Evolutionary conservation across 2,113 vertebrate species (phyloP).

Genomic region (Motacilla alba): DNA sequence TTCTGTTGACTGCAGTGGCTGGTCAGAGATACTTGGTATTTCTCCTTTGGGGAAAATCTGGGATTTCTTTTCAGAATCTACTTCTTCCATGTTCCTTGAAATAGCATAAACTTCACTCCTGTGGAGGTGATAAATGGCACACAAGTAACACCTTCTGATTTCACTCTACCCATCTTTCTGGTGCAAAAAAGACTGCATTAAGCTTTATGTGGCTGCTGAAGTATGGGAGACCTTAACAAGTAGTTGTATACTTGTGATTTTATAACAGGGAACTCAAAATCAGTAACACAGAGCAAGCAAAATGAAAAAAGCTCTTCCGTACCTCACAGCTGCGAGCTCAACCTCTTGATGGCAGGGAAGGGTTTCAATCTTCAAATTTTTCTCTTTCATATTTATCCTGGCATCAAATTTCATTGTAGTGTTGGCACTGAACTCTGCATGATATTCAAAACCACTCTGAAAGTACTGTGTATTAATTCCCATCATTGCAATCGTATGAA

Average conservation of each 20-base stretch:
- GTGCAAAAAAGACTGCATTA: background rate
- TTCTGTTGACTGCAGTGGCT: constrained; percentile 7
- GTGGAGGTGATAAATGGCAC: background rate
- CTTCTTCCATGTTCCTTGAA: constrained; percentile 77
- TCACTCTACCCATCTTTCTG: background rate
- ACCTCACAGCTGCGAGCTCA: constrained; percentile 70
- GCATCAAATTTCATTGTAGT: constrained; percentile 68
- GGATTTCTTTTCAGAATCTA: constrained; percentile 54
- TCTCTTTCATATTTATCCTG: constrained; percentile 73
- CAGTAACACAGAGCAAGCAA: background rate
- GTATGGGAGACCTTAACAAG: background rate
- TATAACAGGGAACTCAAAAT: background rate
- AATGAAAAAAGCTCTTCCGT: background rate
- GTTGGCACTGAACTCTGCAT: constrained; percentile 56
- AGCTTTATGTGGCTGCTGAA: background rate
- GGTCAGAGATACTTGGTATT: background rate
- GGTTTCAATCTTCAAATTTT: constrained; percentile 73
- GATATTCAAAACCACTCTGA: constrained; percentile 75
- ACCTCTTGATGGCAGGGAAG: constrained; percentile 69
- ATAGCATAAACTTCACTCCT: constrained; percentile 77
- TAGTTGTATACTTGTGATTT: background rate
- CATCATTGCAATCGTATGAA: constrained; percentile 75
- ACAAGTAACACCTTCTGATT: background rate
- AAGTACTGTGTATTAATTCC: constrained; percentile 80
- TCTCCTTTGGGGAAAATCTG: constrained; percentile 60